Percentiles rank a stretch among this genome's conserved stretches.
Conservation (phyloP, 2,888 invertebrate genomes). For the Yponomeuta malinellus region DNA sequence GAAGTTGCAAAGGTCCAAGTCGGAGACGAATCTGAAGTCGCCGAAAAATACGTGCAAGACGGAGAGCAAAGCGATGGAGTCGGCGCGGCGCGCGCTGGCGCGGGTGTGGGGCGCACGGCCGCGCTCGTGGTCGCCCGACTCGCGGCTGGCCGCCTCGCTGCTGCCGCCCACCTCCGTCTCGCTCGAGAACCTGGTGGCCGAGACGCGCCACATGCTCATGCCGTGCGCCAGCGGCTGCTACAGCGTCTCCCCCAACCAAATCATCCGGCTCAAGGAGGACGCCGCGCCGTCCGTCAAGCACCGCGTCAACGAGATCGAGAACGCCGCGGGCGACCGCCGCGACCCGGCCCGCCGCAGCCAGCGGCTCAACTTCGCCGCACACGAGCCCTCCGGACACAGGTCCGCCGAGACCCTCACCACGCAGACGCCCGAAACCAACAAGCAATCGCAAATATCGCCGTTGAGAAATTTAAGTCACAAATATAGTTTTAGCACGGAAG, state of each 20-base stretch:
- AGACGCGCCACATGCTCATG: slow-evolving; percentile 86
- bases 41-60: slow-evolving; percentile 75
- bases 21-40: slow-evolving; percentile 91
- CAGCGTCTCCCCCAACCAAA: slow-evolving; percentile 93
- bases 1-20: slow-evolving; percentile 93
- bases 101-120: slow-evolving; percentile 67
- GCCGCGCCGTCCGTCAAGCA: slow-evolving; percentile 80
- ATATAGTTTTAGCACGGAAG: slow-evolving; percentile 42
- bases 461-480: slow-evolving; percentile 44
- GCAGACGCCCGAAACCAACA: slow-evolving; percentile 21
- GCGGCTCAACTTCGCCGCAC: slow-evolving; percentile 40
- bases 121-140: slow-evolving; percentile 85
- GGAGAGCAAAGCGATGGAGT: slow-evolving; percentile 75
- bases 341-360: slow-evolving; percentile 38
- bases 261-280: slow-evolving; percentile 85
- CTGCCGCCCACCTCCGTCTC: slow-evolving; percentile 80
- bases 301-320: slow-evolving; percentile 84
- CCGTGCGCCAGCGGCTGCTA: slow-evolving; percentile 91
- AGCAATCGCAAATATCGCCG: slow-evolving; percentile 40
- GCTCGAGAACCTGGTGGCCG: slow-evolving; percentile 78
- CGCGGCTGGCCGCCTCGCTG: slow-evolving; percentile 76
- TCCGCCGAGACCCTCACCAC: slow-evolving; percentile 25
- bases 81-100: slow-evolving; percentile 68
- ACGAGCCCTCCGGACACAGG: slow-evolving; percentile 33
- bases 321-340: slow-evolving; percentile 48